A percentile compares a stretch with the other conserved stretches of the same genome.
Evolutionary conservation across 2,797 vertebrate genomes (phyloP).

Genomic region (Antrozous pallidus): DNA sequence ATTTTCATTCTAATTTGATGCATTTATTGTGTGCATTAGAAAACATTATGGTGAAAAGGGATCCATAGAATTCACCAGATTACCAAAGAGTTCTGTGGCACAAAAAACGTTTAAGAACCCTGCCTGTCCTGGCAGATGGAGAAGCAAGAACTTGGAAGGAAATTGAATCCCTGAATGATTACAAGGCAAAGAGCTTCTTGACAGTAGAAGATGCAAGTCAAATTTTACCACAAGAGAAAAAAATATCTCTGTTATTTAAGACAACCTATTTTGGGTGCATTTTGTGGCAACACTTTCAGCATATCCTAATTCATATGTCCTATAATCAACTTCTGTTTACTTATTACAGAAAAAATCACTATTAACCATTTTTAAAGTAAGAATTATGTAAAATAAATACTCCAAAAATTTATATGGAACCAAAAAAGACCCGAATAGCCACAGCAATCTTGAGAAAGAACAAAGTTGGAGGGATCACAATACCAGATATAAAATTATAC

Average conservation of each 20-base stretch:
- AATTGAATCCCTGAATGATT: background rate
- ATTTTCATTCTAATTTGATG: background rate
- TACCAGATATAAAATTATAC: too few relatives aligned
- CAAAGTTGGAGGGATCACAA: too few relatives aligned
- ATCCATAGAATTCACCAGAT: background rate
- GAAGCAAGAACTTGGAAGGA: background rate
- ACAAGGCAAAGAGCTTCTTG: background rate
- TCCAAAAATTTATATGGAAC: too few relatives aligned
- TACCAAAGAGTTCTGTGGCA: background rate
- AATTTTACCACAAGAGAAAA: background rate
- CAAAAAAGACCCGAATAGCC: too few relatives aligned
- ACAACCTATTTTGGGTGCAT: background rate
- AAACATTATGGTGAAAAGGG: background rate
- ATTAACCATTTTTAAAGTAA: background rate
- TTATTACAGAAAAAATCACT: background rate
- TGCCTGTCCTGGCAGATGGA: background rate
- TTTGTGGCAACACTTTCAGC: background rate
- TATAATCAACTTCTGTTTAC: background rate
- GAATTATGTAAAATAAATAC: background rate
- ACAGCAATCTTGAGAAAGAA: too few relatives aligned
- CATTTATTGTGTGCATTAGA: background rate
- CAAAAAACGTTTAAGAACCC: background rate
- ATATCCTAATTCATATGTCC: background rate
- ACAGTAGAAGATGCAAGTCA: background rate
- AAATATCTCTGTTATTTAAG: background rate